Evolutionary conservation across 2,888 invertebrate genomes (phyloP).

Genomic region (Cephonodes hylas): DNA sequence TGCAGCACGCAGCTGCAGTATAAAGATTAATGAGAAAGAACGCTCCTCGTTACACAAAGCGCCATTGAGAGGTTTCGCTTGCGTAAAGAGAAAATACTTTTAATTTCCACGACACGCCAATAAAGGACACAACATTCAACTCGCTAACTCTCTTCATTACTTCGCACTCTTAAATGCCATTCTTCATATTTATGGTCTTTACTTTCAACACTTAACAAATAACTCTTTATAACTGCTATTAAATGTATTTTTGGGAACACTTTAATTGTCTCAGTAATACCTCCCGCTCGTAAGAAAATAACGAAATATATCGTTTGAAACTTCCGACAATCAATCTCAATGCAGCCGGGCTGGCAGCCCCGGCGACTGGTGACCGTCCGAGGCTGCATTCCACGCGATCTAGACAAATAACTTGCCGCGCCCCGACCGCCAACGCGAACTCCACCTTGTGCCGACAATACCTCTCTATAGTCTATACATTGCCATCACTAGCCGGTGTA

Average conservation of each 20-base stretch:
- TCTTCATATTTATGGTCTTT: not conserved
- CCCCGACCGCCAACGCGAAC: slow-evolving; percentile 21
- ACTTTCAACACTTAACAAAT: no score
- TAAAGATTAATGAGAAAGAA: not conserved
- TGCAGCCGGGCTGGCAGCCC: slow-evolving; percentile 15
- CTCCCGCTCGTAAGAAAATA: no score
- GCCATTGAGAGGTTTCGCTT: not conserved
- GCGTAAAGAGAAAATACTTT: not conserved
- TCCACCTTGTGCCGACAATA: slow-evolving; percentile 21
- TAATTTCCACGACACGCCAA: not conserved
- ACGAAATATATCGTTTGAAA: no score
- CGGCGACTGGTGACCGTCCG: slow-evolving; percentile 20
- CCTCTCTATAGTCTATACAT: slow-evolving; percentile 14
- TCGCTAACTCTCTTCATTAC: not conserved
- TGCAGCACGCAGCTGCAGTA: not conserved
- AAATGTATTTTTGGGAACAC: no score
- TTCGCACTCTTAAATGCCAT: not conserved
- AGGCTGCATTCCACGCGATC: slow-evolving; percentile 40
- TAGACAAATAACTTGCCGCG: slow-evolving; percentile 40
- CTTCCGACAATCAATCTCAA: not conserved
- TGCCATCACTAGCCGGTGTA: not conserved
- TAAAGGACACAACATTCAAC: not conserved
- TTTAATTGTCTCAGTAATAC: no score
- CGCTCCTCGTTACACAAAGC: not conserved
- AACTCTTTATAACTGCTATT: no score